Base-by-base conservation (phyloP, 2,888 invertebrate genomes). In the Cantharis flavilabris region DNA sequence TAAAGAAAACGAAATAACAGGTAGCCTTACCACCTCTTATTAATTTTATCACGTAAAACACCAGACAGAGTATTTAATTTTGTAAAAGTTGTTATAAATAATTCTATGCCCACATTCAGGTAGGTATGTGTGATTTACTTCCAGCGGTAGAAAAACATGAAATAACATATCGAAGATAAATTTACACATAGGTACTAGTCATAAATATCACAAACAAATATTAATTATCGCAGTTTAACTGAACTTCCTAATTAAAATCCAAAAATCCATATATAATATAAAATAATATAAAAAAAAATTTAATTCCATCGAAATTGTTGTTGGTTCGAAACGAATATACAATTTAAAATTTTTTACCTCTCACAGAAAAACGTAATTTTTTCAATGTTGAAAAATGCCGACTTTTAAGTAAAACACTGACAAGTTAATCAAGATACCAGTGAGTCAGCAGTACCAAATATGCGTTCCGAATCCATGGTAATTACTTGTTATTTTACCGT, bases 361-460 rank as follows among this genome's bases (percentile, higher is more conserved):
- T n/a, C 49, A 49, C 49, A 49, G 49, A 49, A 49, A 49, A 49
- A 49, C n/a, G n/a, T n/a, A 49, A 49, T 49, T 49, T 49, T 49
- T 49, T 49, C 7, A 49, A 49, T 7, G 33, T 65, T 65, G 65
- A 84, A 86, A 85, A 85, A 85, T 81, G 83, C 85, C 85, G 85
- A 49, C 85, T 83, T 86, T 86, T 86, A 82, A 84, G 85, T 85
- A 87, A 87, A 87, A 87, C 87, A 86, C 87, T 88, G 87, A 88
- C 87, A 87, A 87, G 88, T 88, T 87, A 88, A 88, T 88, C 88
- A 87, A 87, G 85, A 83, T 80, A 80, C 76, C 78, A 80, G 82
- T 87, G 87, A 87, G 80, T 86, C 85, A 84, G 86, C 87, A 83
- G 83, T 85, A 83, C 83, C 84, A 85, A 87, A 87, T 85, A 86